Conservation (phyloP, 2,113 vertebrate species). For the Capricornis sumatraensis region DNA sequence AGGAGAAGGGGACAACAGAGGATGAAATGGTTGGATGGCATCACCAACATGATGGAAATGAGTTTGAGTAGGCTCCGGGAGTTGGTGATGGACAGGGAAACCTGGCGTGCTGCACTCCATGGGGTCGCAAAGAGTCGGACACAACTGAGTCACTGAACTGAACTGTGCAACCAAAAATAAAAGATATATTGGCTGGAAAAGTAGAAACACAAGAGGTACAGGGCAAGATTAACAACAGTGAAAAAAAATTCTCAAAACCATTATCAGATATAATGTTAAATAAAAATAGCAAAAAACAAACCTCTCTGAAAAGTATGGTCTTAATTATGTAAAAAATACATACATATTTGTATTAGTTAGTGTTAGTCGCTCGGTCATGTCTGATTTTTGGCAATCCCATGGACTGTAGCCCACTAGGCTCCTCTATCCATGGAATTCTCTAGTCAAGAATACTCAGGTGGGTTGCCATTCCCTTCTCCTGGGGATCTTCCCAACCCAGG, state of each 20-base stretch:
- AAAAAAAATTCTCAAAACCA: neutral
- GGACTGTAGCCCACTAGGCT: neutral
- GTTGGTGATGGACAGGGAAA: neutral
- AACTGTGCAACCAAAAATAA: neutral
- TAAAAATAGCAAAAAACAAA: neutral
- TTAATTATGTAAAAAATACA: neutral
- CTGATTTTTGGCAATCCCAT: neutral
- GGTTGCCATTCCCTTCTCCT: neutral
- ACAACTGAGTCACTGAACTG: neutral
- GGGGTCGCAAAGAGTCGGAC: neutral
- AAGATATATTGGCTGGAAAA: neutral
- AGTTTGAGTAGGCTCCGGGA: neutral
- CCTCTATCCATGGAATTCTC: neutral
- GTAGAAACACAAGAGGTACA: neutral
- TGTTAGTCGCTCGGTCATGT: neutral
- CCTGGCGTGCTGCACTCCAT: neutral
- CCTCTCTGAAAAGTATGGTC: neutral
- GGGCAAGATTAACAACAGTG: neutral
- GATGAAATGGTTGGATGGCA: neutral
- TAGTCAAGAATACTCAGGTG: neutral
- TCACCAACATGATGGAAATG: neutral
- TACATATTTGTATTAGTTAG: neutral
- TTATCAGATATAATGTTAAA: neutral
- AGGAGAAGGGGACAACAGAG: neutral
- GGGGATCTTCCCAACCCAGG: neutral